Percentiles rank a stretch among this genome's conserved stretches.
These are phyloP conservation scores for Pangasianodon hypophthalmus DNA, from an alignment of 2,113 vertebrate genomes.

Conservation along the genomic window DNA sequence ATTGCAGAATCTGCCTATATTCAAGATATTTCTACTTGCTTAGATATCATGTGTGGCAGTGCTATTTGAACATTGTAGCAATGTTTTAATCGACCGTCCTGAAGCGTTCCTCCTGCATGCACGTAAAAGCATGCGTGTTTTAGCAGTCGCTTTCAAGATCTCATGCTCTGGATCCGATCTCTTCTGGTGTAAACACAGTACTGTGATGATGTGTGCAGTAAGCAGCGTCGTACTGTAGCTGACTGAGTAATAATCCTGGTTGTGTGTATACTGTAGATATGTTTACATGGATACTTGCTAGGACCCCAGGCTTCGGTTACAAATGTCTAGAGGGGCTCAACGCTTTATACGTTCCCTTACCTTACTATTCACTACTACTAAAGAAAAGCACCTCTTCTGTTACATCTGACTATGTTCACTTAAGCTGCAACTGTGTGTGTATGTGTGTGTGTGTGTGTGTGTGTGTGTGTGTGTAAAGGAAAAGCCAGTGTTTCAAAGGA, in stretches of 20 bases:
- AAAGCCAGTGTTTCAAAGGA: slow-evolving; percentile 26
- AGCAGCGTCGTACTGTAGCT: slow-evolving; percentile 12
- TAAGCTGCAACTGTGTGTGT: background rate
- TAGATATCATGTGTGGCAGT: background rate
- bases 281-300: slow-evolving; percentile 36
- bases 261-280: slow-evolving; percentile 41
- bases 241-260: slow-evolving; percentile 21
- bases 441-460: background rate
- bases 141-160: background rate
- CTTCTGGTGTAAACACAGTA: background rate
- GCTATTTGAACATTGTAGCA: background rate
- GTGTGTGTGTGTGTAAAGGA: background rate
- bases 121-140: slow-evolving; percentile 6
- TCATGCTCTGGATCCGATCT: background rate
- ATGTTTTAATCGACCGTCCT: background rate
- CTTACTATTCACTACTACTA: slow-evolving; percentile 31
- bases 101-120: slow-evolving; percentile 19
- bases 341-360: background rate
- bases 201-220: slow-evolving; percentile 27
- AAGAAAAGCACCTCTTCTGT: slow-evolving; percentile 12
- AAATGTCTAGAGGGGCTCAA: background rate
- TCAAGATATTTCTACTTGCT: background rate
- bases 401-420: background rate
- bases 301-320: slow-evolving; percentile 8
- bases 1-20: background rate